phyloP scores from a whole-genome alignment of 2,888 invertebrate species.

The Erebia ligea region DNA sequence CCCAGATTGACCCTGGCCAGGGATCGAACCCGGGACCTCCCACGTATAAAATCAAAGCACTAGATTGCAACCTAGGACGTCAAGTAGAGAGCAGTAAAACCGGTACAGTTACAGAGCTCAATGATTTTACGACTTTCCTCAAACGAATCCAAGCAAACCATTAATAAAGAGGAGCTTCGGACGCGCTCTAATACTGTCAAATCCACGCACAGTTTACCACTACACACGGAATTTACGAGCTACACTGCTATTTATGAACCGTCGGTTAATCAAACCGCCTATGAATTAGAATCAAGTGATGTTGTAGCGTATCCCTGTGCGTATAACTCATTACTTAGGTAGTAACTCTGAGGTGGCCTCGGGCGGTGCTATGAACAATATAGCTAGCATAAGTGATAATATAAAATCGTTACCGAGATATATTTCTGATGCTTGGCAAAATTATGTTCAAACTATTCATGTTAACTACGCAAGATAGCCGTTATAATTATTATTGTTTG shows the following conservation, averaged over 20 bases:
- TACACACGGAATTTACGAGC: constrained; percentile 19
- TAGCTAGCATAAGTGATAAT: constrained; percentile 30
- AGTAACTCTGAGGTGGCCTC: constrained; percentile 35
- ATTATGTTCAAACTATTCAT: neutral
- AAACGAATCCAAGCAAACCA: constrained; percentile 10
- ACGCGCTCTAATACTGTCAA: constrained; percentile 22
- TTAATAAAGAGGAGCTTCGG: constrained; percentile 15
- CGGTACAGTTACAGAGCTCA: neutral
- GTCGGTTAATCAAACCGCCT: constrained; percentile 40
- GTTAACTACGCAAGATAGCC: neutral
- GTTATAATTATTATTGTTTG: neutral
- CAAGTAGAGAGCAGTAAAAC: neutral
- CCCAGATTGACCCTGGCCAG: too few species aligned
- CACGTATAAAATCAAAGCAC: too few species aligned
- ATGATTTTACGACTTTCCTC: constrained; percentile 8
- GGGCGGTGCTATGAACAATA: constrained; percentile 36
- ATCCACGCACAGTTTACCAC: constrained; percentile 22
- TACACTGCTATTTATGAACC: constrained; percentile 27
- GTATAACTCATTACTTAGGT: constrained; percentile 36
- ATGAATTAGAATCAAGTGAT: constrained; percentile 48
- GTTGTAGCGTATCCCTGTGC: constrained; percentile 33
- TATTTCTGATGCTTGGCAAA: constrained; percentile 11
- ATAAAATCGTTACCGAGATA: constrained; percentile 35
- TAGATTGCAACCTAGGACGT: neutral
- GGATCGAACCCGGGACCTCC: too few species aligned